These are phyloP conservation scores for Psittacula echo DNA, from an alignment of 2,797 vertebrate species.

Conservation along the genomic window DNA sequence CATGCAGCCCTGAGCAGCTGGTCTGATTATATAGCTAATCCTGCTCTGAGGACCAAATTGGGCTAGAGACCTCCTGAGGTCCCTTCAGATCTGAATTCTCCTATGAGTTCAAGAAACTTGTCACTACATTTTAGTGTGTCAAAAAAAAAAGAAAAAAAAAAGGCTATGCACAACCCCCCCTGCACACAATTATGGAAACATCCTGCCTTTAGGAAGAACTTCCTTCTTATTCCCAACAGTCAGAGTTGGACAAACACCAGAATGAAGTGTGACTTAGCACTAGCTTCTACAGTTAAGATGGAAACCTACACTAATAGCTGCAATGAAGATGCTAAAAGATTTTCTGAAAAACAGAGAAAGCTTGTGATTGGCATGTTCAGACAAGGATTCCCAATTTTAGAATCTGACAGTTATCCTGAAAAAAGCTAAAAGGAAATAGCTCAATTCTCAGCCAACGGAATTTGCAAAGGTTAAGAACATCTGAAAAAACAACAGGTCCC, in stretches of 20 bases:
- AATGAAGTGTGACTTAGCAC: background rate
- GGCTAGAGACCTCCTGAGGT: background rate
- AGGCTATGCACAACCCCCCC: background rate
- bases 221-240: background rate
- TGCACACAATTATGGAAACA: background rate
- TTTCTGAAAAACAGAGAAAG: conserved; percentile 1
- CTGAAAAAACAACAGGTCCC: background rate
- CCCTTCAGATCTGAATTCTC: background rate
- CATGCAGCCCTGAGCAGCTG: background rate
- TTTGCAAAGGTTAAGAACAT: background rate
- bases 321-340: background rate
- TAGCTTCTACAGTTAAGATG: background rate
- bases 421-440: background rate
- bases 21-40: background rate
- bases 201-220: background rate
- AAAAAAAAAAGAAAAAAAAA: background rate
- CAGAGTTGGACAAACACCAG: background rate
- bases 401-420: background rate
- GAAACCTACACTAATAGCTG: background rate
- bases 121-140: background rate
- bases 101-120: background rate
- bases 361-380: background rate
- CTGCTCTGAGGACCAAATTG: background rate
- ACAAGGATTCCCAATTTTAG: background rate
- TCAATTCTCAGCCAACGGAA: background rate